Evolutionary conservation across 2,113 vertebrate genomes (phyloP).

Genomic region (Myiozetetes cayanensis): DNA sequence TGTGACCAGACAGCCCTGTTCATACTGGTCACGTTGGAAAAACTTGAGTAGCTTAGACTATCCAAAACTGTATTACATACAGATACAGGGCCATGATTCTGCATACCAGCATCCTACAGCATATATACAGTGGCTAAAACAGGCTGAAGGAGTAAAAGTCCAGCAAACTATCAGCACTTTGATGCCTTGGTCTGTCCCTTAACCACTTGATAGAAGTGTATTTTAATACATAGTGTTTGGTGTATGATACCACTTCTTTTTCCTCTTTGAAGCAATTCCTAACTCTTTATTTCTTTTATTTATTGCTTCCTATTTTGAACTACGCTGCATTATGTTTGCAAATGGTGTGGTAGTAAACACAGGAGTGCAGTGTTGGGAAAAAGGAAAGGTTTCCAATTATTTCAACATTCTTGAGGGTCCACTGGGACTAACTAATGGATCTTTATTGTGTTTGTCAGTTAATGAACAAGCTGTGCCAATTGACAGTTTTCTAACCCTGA

Average conservation of each 20-base stretch:
- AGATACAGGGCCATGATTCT: neutral
- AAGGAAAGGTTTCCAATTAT: neutral
- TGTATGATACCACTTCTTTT: neutral
- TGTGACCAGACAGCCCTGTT: neutral
- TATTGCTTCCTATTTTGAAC: neutral
- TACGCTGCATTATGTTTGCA: neutral
- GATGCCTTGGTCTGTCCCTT: neutral
- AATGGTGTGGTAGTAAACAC: neutral
- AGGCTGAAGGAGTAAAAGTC: neutral
- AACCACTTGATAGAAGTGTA: neutral
- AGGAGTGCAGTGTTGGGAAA: neutral
- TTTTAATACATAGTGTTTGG: neutral
- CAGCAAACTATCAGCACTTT: neutral
- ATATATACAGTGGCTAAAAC: neutral
- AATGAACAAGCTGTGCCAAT: neutral
- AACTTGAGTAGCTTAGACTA: neutral
- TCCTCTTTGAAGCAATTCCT: neutral
- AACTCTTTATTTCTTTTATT: neutral
- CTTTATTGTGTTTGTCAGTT: neutral
- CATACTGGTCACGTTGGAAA: neutral
- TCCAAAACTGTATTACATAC: neutral
- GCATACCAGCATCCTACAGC: neutral
- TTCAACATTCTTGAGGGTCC: neutral
- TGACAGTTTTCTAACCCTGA: neutral
- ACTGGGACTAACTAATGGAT: neutral